Evolutionary conservation across 2,113 vertebrate genomes (phyloP).

Genomic region (Oenanthe oenanthe): DNA sequence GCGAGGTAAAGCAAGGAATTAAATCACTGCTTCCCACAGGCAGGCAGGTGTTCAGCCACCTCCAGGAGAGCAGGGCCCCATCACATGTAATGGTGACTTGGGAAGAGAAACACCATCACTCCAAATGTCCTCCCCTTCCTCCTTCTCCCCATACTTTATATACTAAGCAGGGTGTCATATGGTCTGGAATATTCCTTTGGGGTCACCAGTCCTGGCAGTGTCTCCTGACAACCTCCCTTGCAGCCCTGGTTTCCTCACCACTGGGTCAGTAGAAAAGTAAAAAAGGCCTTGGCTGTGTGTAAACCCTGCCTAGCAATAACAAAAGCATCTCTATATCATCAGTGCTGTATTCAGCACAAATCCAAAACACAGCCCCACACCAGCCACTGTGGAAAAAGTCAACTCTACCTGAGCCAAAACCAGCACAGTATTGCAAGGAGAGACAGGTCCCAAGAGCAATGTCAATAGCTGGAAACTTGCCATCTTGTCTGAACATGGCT

Average conservation of each 20-base stretch:
- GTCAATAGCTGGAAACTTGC: not conserved
- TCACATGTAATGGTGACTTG: fast-evolving
- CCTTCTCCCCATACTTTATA: not conserved
- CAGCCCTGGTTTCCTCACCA: not conserved
- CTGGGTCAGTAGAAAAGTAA: not conserved
- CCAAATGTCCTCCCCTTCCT: not conserved
- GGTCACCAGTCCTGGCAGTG: not conserved
- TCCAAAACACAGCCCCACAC: not conserved
- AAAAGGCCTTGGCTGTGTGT: not conserved
- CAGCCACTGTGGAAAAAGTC: not conserved
- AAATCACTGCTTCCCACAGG: not conserved
- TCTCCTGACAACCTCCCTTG: not conserved
- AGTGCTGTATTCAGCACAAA: not conserved
- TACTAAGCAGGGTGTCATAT: not conserved
- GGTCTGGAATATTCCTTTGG: not conserved
- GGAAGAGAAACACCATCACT: not conserved
- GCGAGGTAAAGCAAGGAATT: not conserved
- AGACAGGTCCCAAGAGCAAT: not conserved
- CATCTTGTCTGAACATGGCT: not conserved
- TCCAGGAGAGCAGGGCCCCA: not conserved
- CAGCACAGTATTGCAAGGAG: not conserved
- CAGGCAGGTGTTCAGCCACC: not conserved
- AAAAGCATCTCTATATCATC: not conserved
- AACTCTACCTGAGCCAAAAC: not conserved
- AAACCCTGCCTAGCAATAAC: not conserved